These are phyloP conservation scores for Sylvilagus floridanus DNA, from an alignment of 2,797 vertebrate genomes.

Conservation along the genomic window DNA sequence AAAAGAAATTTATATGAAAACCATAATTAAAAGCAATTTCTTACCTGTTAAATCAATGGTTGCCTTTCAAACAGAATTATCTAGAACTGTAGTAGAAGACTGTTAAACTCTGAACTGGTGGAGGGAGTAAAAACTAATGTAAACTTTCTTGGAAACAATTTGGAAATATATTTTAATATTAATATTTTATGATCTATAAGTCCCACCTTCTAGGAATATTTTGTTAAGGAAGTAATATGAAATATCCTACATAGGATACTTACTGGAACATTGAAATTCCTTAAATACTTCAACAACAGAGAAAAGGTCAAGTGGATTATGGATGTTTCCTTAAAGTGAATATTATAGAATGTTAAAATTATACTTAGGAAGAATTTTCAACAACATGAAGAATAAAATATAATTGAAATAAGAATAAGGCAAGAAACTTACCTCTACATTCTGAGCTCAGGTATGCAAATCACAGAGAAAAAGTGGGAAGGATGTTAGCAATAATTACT, in stretches of 20 bases:
- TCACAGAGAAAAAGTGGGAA: neutral
- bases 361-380: conserved; percentile 29
- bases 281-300: neutral
- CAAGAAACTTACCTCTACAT: neutral
- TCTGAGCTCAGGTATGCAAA: neutral
- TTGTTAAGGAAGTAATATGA: conserved; percentile 36
- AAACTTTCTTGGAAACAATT: neutral
- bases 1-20: conserved; percentile 9
- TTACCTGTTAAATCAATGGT: neutral
- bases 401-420: neutral
- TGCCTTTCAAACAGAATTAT: neutral
- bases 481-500: neutral
- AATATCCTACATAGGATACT: neutral
- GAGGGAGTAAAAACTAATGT: neutral
- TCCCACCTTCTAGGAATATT: neutral
- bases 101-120: neutral
- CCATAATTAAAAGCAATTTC: neutral
- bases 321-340: neutral
- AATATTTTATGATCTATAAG: neutral
- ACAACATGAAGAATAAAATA: neutral
- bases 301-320: neutral
- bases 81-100: neutral
- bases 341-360: conserved; percentile 35
- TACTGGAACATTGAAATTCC: neutral
- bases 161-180: conserved; percentile 2